A percentile compares a stretch with the other conserved stretches of the same genome.
Conservation (phyloP, 2,797 vertebrate genomes). For the Danio tinwini region DNA sequence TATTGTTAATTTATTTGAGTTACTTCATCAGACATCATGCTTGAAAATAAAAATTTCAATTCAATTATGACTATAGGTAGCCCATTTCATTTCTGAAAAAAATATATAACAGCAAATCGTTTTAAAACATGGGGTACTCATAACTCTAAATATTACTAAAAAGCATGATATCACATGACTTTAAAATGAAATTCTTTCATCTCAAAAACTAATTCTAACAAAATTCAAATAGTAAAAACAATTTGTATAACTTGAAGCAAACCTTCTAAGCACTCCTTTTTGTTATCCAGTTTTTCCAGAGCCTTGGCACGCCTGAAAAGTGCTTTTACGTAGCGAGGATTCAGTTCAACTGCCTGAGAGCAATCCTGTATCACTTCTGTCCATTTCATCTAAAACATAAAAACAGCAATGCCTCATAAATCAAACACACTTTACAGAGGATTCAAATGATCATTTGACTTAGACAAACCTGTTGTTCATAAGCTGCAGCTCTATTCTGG, state of each 20-base stretch:
- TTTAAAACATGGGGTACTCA: background rate
- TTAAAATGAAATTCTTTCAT: background rate
- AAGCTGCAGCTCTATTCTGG: constrained; percentile 98
- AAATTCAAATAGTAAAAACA: background rate
- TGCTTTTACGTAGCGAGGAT: constrained; percentile 96
- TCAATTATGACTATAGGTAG: no score
- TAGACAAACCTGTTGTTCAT: constrained; percentile 89
- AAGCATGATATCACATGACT: background rate
- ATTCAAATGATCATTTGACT: background rate
- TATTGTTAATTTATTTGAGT: no score
- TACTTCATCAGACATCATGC: no score
- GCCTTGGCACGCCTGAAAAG: constrained; percentile 97
- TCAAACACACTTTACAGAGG: background rate
- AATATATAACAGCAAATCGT: background rate
- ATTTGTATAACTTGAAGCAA: constrained; percentile 16
- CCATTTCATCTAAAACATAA: constrained; percentile 87
- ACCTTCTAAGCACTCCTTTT: constrained; percentile 98
- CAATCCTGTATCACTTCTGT: constrained; percentile 95
- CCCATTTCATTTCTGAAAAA: no score
- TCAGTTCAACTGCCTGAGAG: constrained; percentile 91
- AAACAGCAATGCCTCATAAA: background rate
- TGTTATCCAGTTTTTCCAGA: constrained; percentile 94
- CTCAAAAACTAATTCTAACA: background rate
- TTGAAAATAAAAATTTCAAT: no score
- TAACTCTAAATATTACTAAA: background rate